These are phyloP conservation scores for Micrasema longulum DNA, from an alignment of 1,140 invertebrate genomes.

Conservation along the genomic window DNA sequence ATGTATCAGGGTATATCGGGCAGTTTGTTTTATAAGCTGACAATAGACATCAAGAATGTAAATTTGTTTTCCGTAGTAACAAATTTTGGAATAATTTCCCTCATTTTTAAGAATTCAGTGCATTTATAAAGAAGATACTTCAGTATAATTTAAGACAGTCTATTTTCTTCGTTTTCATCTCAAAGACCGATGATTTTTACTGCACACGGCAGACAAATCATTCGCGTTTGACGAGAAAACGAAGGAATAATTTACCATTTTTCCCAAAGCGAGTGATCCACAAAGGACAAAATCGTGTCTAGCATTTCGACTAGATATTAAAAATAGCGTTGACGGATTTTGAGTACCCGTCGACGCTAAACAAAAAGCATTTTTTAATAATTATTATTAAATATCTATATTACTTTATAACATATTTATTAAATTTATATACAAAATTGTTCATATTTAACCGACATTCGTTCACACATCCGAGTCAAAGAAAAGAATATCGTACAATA, in stretches of 20 bases:
- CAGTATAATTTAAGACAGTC: background rate
- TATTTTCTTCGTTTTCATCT: background rate
- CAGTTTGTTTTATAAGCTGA: background rate
- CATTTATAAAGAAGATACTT: background rate
- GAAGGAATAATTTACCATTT: background rate
- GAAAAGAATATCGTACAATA: too few species aligned
- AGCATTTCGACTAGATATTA: slow-evolving; percentile 38
- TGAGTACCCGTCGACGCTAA: background rate
- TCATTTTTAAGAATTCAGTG: background rate
- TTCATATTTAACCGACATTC: slow-evolving; percentile 30
- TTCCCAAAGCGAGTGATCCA: slow-evolving; percentile 1
- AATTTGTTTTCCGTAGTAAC: too few species aligned
- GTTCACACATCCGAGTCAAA: slow-evolving; percentile 16
- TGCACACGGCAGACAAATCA: background rate
- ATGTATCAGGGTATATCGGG: too few species aligned
- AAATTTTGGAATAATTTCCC: background rate
- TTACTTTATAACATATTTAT: slow-evolving; percentile 37
- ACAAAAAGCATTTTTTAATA: slow-evolving; percentile 7
- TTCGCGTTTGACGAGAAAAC: background rate
- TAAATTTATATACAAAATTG: slow-evolving; percentile 41
- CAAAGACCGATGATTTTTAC: background rate
- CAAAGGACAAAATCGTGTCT: slow-evolving; percentile 15
- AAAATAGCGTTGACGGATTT: slow-evolving; percentile 20
- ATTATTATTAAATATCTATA: slow-evolving; percentile 39
- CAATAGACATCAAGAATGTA: too few species aligned